Evolutionary conservation across 2,888 invertebrate genomes (phyloP).

Genomic region (Aleiodes alternator): DNA sequence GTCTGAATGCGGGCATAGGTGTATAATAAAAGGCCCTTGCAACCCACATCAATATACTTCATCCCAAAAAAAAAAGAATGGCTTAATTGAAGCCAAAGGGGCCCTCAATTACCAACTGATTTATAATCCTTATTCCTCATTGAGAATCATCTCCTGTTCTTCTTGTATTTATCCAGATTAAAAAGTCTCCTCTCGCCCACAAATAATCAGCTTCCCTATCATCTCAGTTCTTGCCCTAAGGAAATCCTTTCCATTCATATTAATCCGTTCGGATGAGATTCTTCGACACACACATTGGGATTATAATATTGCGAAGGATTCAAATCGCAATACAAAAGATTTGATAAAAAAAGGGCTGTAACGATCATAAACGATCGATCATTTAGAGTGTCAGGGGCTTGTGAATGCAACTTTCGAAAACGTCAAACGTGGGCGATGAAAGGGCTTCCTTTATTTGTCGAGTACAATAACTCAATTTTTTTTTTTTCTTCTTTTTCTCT

Average conservation of each 20-base stretch:
- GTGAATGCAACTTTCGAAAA: conserved; percentile 15
- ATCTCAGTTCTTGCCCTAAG: not conserved
- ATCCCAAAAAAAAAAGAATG: conserved; percentile 11
- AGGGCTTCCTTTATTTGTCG: conserved; percentile 10
- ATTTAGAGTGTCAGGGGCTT: conserved; percentile 7
- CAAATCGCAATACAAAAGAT: not conserved
- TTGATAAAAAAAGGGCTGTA: not conserved
- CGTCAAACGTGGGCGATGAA: conserved; percentile 29
- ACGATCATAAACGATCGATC: conserved; percentile 22
- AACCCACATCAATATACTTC: conserved; percentile 9
- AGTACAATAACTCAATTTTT: conserved; percentile 5
- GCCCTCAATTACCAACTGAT: conserved; percentile 22
- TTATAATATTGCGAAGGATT: conserved; percentile 24
- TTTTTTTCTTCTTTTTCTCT: not conserved
- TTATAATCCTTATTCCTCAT: conserved; percentile 14
- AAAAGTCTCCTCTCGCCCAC: conserved; percentile 13
- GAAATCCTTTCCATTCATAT: conserved; percentile 36
- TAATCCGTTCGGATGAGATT: conserved; percentile 25
- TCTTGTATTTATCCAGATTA: not conserved
- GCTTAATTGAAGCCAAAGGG: conserved; percentile 9
- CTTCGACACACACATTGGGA: conserved; percentile 10
- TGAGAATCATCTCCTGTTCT: conserved; percentile 12
- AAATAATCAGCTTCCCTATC: conserved; percentile 1
- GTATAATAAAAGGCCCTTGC: not conserved
- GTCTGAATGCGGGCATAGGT: conserved; percentile 3